Evolutionary conservation across 2,113 vertebrate genomes (phyloP).

Genomic region (Lagopus muta): DNA sequence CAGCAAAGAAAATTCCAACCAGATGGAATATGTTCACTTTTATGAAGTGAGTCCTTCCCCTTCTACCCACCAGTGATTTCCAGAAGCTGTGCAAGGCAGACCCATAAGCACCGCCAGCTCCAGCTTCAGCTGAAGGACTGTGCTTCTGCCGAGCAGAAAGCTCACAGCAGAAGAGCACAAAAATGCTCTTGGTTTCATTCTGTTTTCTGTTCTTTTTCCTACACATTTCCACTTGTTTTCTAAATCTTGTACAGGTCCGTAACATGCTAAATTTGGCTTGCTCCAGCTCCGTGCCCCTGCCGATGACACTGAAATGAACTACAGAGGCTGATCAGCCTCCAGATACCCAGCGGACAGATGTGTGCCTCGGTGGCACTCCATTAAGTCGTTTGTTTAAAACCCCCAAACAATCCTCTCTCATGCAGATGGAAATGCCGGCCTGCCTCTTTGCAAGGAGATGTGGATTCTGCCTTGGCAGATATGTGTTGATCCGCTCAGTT

Average conservation of each 20-base stretch:
- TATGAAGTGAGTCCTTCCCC: background rate
- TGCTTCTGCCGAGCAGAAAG: background rate
- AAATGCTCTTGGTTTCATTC: background rate
- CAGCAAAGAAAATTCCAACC: background rate
- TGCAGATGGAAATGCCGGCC: constrained; percentile 49
- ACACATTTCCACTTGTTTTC: background rate
- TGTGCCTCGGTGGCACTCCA: background rate
- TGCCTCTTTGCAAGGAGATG: constrained; percentile 24
- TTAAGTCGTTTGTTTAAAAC: constrained; percentile 59
- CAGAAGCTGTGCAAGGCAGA: background rate
- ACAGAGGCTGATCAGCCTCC: background rate
- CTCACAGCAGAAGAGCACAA: background rate
- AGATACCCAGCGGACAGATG: background rate
- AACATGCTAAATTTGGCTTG: background rate
- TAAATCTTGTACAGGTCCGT: background rate
- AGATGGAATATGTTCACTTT: background rate
- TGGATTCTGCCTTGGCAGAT: constrained; percentile 13
- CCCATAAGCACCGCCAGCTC: rapidly evolving
- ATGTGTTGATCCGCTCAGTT: background rate
- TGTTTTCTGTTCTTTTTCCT: background rate
- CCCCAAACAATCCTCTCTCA: constrained; percentile 32
- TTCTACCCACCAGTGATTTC: background rate
- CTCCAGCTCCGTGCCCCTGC: background rate
- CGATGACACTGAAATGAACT: background rate
- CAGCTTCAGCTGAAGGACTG: background rate